phyloP scores from a whole-genome alignment of 2,113 vertebrate genomes.

The Piliocolobus tephrosceles region DNA sequence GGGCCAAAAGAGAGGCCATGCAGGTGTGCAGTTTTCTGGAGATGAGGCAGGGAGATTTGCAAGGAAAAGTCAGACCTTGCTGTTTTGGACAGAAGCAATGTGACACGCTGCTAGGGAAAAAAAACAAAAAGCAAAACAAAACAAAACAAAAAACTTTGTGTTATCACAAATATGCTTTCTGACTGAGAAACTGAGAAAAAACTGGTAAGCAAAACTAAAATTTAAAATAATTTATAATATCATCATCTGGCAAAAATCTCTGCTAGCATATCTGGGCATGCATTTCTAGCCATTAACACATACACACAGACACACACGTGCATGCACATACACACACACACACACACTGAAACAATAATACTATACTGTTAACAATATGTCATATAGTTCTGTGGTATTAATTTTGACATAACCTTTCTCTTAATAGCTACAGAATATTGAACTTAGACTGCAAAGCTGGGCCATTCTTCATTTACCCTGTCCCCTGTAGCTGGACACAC shows the following conservation, averaged over 20 bases:
- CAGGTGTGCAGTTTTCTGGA: background rate
- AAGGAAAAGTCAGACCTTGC: background rate
- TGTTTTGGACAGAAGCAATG: background rate
- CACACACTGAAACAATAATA: background rate
- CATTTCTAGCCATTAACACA: background rate
- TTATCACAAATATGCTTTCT: background rate
- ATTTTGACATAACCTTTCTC: background rate
- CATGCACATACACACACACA: background rate
- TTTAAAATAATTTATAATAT: background rate
- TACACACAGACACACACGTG: background rate
- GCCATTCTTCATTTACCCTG: background rate
- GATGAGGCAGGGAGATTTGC: background rate
- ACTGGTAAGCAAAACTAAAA: background rate
- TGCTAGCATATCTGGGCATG: background rate
- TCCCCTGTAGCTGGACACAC: background rate
- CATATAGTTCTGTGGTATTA: background rate
- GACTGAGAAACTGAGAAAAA: background rate
- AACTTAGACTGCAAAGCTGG: background rate
- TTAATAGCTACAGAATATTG: background rate
- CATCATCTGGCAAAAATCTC: background rate
- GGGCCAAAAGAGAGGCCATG: background rate
- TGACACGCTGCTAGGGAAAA: background rate
- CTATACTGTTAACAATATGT: background rate
- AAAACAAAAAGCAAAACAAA: background rate
- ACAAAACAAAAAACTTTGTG: background rate